Evolutionary conservation across 2,797 vertebrate genomes (phyloP).

Genomic region (Syngnathus acus): DNA sequence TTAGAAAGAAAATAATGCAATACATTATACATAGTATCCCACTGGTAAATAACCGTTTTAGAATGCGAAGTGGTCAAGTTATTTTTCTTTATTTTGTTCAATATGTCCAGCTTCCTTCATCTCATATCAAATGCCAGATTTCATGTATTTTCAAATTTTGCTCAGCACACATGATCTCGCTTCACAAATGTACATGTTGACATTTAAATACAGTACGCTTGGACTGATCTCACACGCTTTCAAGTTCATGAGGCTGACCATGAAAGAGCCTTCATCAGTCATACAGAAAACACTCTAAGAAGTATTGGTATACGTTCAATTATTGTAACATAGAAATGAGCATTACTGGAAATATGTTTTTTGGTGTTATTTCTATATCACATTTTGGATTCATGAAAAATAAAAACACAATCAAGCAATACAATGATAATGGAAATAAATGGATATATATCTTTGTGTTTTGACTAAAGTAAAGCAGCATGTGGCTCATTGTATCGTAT

Average conservation of each 20-base stretch:
- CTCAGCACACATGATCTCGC: background rate
- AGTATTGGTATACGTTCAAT: background rate
- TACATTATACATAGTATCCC: conserved; percentile 40
- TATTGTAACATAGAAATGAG: background rate
- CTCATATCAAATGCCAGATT: background rate
- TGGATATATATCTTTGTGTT: background rate
- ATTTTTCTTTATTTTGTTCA: conserved; percentile 29
- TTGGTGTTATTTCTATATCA: background rate
- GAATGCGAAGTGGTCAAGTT: conserved; percentile 35
- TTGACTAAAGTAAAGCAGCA: background rate
- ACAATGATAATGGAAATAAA: background rate
- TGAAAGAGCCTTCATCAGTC: background rate
- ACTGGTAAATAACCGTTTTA: conserved; percentile 60
- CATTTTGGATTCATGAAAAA: background rate
- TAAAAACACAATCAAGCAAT: background rate
- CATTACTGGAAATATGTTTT: background rate
- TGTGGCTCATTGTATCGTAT: background rate
- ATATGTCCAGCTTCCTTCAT: conserved; percentile 4
- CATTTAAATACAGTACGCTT: background rate
- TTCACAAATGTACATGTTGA: background rate
- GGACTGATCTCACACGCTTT: background rate
- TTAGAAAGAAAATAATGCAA: conserved; percentile 50
- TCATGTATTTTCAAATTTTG: background rate
- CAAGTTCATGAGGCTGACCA: background rate
- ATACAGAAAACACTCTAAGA: background rate